Percentiles rank a stretch among this genome's conserved stretches.
phyloP scores from a whole-genome alignment of 2,797 vertebrate species.

The Ammospiza maritima region DNA sequence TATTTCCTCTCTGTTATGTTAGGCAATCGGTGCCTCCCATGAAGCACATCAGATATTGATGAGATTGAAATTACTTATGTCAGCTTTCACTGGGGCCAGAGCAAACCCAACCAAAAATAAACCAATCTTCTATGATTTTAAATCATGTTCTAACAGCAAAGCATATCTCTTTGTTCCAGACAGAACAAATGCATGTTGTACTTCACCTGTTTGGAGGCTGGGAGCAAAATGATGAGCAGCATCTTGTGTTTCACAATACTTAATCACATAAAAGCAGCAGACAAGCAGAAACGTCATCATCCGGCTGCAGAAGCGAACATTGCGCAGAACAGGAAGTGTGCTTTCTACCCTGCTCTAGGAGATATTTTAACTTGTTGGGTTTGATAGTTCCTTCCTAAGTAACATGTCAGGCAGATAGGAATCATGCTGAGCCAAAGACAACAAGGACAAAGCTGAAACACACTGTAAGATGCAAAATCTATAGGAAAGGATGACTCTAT shows the following conservation, averaged over 20 bases:
- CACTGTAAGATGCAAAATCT: neutral
- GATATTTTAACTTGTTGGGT: neutral
- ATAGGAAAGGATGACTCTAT: neutral
- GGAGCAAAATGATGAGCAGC: neutral
- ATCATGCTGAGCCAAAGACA: neutral
- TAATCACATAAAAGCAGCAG: neutral
- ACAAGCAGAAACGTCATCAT: slow-evolving; percentile 17
- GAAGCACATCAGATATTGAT: neutral
- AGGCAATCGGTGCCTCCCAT: neutral
- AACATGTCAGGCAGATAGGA: neutral
- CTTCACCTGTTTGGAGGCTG: neutral
- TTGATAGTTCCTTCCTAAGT: neutral
- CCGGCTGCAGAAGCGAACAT: neutral
- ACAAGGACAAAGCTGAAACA: neutral
- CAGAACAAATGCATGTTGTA: neutral
- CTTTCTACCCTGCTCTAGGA: neutral
- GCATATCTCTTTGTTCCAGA: neutral
- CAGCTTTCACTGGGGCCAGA: neutral
- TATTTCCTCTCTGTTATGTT: neutral
- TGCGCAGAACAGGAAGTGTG: neutral
- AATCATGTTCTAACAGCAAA: neutral
- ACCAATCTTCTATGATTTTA: neutral
- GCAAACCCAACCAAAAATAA: neutral
- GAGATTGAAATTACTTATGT: neutral
- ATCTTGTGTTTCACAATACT: slow-evolving; percentile 16